Base-by-base conservation (phyloP, 2,888 invertebrate species). In the Auanema sp. region DNA sequence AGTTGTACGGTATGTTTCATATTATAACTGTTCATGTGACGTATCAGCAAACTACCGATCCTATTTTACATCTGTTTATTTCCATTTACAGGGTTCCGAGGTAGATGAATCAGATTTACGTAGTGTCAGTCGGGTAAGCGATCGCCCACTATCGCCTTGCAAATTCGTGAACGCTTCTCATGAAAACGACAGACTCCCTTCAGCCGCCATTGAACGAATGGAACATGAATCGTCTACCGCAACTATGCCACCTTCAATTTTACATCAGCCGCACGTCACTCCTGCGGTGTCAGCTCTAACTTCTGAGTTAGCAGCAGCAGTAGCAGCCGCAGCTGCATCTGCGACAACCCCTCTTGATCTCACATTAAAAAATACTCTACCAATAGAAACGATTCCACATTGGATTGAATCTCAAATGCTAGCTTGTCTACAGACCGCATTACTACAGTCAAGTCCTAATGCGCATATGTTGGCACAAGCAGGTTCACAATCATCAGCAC, bases 71-170 rank as follows among this genome's bases (percentile, higher is more conserved):
- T 23, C 57, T 43, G 16, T 43, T 44, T 21, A 61, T 4, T 33
- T 68, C 14, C 12, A 24, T 41, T 40, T 50, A 49, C 23, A 69
- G 67, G 69, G 64, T 12, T 71, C 71, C 11, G 71, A 71, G 42
- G 58, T 62, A 5, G 75, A 74, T 21, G 70, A 70, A 16, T 53
- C 57, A 14, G 70, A 72, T 47, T 65, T 66, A 64, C 60, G 66
- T 25, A 72, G 67, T 43, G 69, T 69, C 18, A 66, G 65, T 33
- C 33, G 66, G 49, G 41, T 65, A 58, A 11, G 44, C 54, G 41
- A 67, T 53, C 60, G 52, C 14, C 47, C 43, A 21, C 61, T 33
- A 21, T 21, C 62, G 52, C 24, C 60, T 57, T 43, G 67, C 64
- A 21, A 65, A 40, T 54, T 66, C 60, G 40, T 44, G 57, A 18